A percentile compares a stretch with the other conserved stretches of the same genome.
Evolutionary conservation across 2,888 invertebrate genomes (phyloP).

Genomic region (Ectropis crepuscularia): DNA sequence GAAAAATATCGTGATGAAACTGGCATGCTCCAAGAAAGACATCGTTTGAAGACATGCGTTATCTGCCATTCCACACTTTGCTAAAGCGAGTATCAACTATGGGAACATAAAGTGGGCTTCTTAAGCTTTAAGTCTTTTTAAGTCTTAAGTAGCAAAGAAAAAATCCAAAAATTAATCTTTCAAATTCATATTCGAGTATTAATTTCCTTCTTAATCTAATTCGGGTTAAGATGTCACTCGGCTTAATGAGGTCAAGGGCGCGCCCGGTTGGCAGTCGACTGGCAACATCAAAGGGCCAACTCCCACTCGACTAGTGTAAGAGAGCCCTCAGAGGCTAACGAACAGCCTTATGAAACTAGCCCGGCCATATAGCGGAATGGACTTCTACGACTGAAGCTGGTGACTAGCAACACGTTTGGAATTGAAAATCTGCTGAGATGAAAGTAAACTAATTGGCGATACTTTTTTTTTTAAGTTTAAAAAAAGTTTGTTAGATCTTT

Average conservation of each 20-base stretch:
- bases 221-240: conserved; percentile 52
- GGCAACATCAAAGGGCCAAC: conserved; percentile 63
- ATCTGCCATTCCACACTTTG: too few relatives aligned
- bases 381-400: conserved; percentile 14
- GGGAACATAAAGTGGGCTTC: too few relatives aligned
- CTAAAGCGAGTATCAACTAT: neutral
- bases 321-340: conserved; percentile 59
- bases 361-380: conserved; percentile 13
- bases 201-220: conserved; percentile 37
- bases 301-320: conserved; percentile 50
- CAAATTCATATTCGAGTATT: neutral
- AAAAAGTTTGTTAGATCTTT: too few relatives aligned
- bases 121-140: too few relatives aligned
- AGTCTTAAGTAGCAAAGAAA: too few relatives aligned
- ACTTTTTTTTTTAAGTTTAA: too few relatives aligned
- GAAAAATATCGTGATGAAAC: too few relatives aligned
- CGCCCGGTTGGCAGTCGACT: conserved; percentile 47
- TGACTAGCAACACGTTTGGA: neutral
- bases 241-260: conserved; percentile 60
- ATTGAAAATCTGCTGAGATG: neutral
- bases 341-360: conserved; percentile 53
- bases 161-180: neutral
- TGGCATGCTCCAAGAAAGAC: too few relatives aligned
- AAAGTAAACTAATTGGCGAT: too few relatives aligned
- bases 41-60: too few relatives aligned